Percentiles rank a stretch among this genome's conserved stretches.
phyloP scores from a whole-genome alignment of 1,140 invertebrate genomes.

The Asobara japonica region DNA sequence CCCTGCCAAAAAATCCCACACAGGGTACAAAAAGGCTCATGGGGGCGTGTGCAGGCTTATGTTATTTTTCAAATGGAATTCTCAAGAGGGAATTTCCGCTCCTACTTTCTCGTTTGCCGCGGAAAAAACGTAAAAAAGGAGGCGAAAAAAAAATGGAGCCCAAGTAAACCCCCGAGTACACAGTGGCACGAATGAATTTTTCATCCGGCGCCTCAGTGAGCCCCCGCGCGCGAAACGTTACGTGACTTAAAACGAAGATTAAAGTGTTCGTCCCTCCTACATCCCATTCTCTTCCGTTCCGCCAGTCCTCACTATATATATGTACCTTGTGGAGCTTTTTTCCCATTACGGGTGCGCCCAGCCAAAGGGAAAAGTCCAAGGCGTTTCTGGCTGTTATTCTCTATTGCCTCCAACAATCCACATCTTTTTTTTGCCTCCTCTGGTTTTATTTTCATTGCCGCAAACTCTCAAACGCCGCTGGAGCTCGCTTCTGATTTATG shows the following conservation, averaged over 20 bases:
- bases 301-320: constrained; percentile 3
- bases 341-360: not conserved
- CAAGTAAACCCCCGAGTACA: constrained; percentile 29
- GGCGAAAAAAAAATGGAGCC: constrained; percentile 21
- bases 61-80: constrained; percentile 4
- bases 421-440: not conserved
- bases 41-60: constrained; percentile 1
- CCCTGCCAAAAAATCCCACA: not conserved
- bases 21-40: not conserved
- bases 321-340: not conserved
- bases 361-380: not conserved
- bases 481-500: too few species aligned
- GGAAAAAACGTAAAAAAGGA: constrained; percentile 26
- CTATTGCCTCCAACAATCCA: not conserved
- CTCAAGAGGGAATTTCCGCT: constrained; percentile 3
- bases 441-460: not conserved
- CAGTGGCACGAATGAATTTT: constrained; percentile 50
- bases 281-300: not conserved
- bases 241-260: constrained; percentile 54
- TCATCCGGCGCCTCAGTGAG: constrained; percentile 49
- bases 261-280: constrained; percentile 39
- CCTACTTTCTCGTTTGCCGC: not conserved
- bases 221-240: constrained; percentile 48
- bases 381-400: not conserved
- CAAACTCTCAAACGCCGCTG: not conserved